Conservation (phyloP, 2,113 vertebrate species). For the Struthio camelus region DNA sequence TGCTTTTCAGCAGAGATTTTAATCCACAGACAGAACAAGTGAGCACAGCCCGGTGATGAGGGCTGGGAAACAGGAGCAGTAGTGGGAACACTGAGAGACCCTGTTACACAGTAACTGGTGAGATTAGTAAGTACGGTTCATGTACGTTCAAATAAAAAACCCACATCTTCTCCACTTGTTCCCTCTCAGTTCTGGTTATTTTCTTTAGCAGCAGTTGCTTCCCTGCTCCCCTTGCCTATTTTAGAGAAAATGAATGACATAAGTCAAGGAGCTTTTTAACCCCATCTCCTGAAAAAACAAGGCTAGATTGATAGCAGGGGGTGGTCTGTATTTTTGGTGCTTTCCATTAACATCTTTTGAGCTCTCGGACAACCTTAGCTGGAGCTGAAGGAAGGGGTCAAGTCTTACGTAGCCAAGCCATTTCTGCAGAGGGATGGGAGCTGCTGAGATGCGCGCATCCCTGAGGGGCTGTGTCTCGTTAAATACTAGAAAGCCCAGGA, state of each 20-base stretch:
- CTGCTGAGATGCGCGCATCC: neutral
- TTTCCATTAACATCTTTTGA: neutral
- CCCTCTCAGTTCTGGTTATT: no score
- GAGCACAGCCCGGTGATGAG: neutral
- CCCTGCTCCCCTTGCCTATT: neutral
- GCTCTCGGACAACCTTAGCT: neutral
- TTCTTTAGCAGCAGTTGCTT: neutral
- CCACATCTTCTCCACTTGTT: no score
- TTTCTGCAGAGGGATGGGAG: neutral
- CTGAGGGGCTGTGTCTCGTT: rapidly evolving
- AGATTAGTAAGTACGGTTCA: no score
- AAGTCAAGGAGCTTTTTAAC: neutral
- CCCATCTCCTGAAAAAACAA: neutral
- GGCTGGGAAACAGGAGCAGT: no score
- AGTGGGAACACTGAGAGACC: no score
- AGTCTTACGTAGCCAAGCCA: neutral
- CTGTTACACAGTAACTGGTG: no score
- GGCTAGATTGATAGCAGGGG: neutral
- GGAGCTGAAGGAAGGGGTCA: neutral
- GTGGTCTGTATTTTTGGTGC: neutral
- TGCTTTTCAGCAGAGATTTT: neutral
- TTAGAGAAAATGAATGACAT: neutral
- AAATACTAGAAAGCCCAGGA: neutral
- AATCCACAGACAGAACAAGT: neutral
- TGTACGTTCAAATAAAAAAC: no score